Base-by-base conservation (phyloP, 2,888 invertebrate genomes). In the Eulithis prunata region DNA sequence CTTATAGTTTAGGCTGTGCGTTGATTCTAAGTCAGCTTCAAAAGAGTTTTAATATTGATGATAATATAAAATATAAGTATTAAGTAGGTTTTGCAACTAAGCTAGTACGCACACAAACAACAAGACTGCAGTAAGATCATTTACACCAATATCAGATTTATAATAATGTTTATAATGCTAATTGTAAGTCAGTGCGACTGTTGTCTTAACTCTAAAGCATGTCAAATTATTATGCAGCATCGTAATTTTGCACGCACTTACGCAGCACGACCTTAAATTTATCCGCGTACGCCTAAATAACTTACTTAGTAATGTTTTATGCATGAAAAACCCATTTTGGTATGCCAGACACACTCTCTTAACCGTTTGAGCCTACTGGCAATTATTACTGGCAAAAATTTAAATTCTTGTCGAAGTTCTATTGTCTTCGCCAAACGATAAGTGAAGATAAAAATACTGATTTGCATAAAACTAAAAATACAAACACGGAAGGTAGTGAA, bases 381-480 rank as follows among this genome's bases (percentile, higher is more conserved):
- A 59, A 62, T 62, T 62, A 57, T 53, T 57, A 62, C 57, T 59
- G 59, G 58, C 63, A 53, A 66, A 67, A 63, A 60, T 60, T 67
- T n/a, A 63, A 63, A 67, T 67, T 63, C 63, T 59, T 59, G 21
- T 13, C 58, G 51, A 51, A 36, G 28, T 14, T 46, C 60, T 57
- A 57, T 57, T 62, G 66, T 62, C 54, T 58, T 49, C 54, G 61
- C 65, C 57, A 65, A 65, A 49, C 61, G 38, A 1, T 21, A 21
- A 1, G 21, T 2, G 21, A 21, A 21, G 21, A 21, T 21, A 21
- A 21, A 1, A 28, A 52, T 46, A 65, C 61, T 52, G 52, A 51
- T 47, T 57, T 5, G 21, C 21, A 21, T 21, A 1, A n/a, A 49
- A 11, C 36, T 54, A 55, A 61, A 55, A 54, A 52, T 10, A n/a